phyloP scores from a whole-genome alignment of 1,140 invertebrate genomes.

The Bombus pyrosoma region DNA sequence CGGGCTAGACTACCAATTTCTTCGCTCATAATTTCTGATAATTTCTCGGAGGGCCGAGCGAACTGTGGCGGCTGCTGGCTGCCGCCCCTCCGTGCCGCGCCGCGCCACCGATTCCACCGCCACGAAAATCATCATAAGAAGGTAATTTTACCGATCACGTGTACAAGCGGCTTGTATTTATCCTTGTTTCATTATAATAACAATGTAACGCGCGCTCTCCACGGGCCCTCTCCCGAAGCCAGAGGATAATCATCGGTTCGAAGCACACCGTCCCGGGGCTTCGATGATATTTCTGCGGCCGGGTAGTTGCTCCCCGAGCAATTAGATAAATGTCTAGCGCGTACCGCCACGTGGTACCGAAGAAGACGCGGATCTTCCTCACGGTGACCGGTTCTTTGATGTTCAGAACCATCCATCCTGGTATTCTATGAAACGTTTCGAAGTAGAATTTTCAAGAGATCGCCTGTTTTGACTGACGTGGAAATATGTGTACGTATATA shows the following conservation, averaged over 20 bases:
- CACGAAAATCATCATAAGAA: constrained; percentile 81
- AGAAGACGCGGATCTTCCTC: not conserved
- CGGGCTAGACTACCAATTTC: constrained; percentile 83
- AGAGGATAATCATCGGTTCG: constrained; percentile 76
- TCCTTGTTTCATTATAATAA: constrained; percentile 82
- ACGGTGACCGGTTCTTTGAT: not conserved
- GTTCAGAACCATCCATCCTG: no score
- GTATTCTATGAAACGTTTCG: not conserved
- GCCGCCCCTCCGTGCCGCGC: constrained; percentile 24
- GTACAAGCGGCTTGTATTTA: constrained; percentile 81
- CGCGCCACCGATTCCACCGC: constrained; percentile 42
- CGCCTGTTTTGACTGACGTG: not conserved
- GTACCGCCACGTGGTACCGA: constrained; percentile 10
- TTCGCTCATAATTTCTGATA: constrained; percentile 82
- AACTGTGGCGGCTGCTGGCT: constrained; percentile 66
- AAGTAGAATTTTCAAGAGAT: no score
- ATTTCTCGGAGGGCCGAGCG: constrained; percentile 77
- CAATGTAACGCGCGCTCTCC: constrained; percentile 78
- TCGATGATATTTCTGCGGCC: constrained; percentile 67
- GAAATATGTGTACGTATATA: not conserved
- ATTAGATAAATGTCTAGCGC: constrained; percentile 64
- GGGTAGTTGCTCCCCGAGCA: constrained; percentile 60
- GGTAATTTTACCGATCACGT: constrained; percentile 81
- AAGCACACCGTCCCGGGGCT: constrained; percentile 55
- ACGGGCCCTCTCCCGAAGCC: constrained; percentile 56